A percentile compares a stretch with the other conserved stretches of the same genome.
Conservation (phyloP, 2,113 vertebrate species). For the Pedetes capensis region DNA sequence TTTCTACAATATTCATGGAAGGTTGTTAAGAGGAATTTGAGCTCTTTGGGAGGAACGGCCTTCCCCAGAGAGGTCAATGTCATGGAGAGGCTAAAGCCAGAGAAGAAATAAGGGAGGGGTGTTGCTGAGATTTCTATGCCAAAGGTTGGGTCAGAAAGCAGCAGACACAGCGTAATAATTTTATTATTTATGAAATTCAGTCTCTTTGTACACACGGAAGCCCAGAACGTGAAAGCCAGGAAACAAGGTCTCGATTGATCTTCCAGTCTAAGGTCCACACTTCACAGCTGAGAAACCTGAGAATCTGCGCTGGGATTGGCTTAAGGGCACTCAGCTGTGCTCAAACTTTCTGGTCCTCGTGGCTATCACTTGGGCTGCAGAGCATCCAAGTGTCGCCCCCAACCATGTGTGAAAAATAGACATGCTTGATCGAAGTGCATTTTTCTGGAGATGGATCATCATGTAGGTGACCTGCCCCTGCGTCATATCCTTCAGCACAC, state of each 20-base stretch:
- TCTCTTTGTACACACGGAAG: neutral
- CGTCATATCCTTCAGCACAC: neutral
- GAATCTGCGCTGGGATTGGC: neutral
- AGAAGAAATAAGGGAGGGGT: neutral
- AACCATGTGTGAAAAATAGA: neutral
- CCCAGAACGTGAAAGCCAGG: neutral
- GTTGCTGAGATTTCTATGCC: neutral
- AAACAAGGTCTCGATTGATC: neutral
- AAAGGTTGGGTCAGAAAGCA: neutral
- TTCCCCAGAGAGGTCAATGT: neutral
- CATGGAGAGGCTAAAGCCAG: neutral
- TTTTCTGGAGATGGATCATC: neutral
- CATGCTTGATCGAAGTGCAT: neutral
- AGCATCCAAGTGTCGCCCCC: neutral
- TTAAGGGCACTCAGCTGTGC: neutral
- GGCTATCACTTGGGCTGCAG: neutral
- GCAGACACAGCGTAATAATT: neutral
- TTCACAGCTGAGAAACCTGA: neutral
- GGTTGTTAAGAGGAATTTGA: neutral
- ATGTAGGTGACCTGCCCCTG: neutral
- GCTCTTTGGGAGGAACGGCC: neutral
- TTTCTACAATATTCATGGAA: neutral
- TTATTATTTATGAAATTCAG: neutral
- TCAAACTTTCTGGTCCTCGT: neutral
- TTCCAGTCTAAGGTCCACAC: neutral